Evolutionary conservation across 2,797 vertebrate genomes (phyloP), one percentile per base, ranked within the genome.

Genomic region (Dallia pectoralis): DNA sequence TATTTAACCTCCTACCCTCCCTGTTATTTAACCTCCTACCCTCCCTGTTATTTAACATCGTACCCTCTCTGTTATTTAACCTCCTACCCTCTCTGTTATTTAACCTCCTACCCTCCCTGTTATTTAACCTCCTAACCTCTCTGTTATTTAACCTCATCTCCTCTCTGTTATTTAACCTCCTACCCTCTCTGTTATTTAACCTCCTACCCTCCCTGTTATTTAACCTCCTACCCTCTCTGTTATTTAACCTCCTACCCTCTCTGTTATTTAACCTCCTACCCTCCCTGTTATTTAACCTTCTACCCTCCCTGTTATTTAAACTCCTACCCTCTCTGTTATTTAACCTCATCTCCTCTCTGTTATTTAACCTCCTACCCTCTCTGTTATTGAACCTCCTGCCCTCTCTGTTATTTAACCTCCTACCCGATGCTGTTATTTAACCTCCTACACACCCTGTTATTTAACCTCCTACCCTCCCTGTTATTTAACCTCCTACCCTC

Each of bases 61-160:
- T 77, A 77, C 53, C 22, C 12, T n/a, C n/a, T n/a, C n/a, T n/a
- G n/a, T n/a, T n/a, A n/a, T n/a, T n/a, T n/a, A n/a, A n/a, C n/a
- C n/a, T n/a, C 29, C 61, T 75, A 11, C 69, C 67, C 27, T 64
- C 72, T 70, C 76, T 74, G 66, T 68, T 62, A 30, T 80, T 74
- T 77, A 69, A 72, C 77, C 73, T 79, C 78, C 27, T 77, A 77
- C 53, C 22, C 12, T n/a, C n/a, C n/a, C n/a, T n/a, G n/a, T n/a
- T n/a, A n/a, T n/a, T n/a, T n/a, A n/a, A n/a, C n/a, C n/a, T n/a
- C 29, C 61, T 75, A 11, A 69, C 67, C 27, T 64, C 72, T 70
- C 76, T 74, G 66, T 68, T 62, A 30, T 80, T 74, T 77, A 69
- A 72, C 77, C 73, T 79, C 78, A n/a, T n/a, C n/a, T n/a, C n/a